Evolutionary conservation across 2,888 invertebrate species (phyloP), one percentile per base, ranked within the genome.

Genomic region (Hyalella azteca): DNA sequence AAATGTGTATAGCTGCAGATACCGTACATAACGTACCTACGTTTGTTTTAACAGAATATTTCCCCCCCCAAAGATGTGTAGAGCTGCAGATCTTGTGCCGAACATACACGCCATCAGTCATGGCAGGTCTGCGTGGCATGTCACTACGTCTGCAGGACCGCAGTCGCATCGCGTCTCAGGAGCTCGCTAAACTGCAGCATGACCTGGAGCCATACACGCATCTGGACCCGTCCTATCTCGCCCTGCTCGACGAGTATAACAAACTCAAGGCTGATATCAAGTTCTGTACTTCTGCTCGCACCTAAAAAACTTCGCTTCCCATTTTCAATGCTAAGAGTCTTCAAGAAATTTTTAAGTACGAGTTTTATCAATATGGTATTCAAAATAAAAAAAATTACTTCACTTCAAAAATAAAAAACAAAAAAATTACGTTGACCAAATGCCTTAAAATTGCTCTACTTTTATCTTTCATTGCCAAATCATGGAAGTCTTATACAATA

Each of bases 191-290:
- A n/a, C 41, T 75, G 75, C 75, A 75, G 45, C 75, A 75, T n/a
- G 19, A 75, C 41, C 75, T 75, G n/a, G 39, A 41, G 45, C 75
- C 75, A n/a, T 75, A 75, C 45, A 32, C 7, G 7, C 40, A 75
- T 11, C 45, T 75, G 19, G 75, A 75, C 36, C 75, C 75, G n/a
- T 75, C 75, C 26, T 75, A 45, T 45, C 75, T 41, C 45, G 40
- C 75, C 26, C 75, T 75, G 11, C 45, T 75, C 13, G 45, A 75
- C 11, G 75, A 75, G 75, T 75, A 75, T 22, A 75, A 48, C n/a
- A 75, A 75, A 75, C 45, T 75, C 41, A 75, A 41, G 45, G 26
- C 40, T 26, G 75, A 75, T 15, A 45, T 75, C 29, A 22, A 75
- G 3, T 75, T 75, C 26, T 75, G 75, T n/a, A 45, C 66, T 3